Evolutionary conservation across 2,888 invertebrate species (phyloP).

Genomic region (Notodromas monacha): DNA sequence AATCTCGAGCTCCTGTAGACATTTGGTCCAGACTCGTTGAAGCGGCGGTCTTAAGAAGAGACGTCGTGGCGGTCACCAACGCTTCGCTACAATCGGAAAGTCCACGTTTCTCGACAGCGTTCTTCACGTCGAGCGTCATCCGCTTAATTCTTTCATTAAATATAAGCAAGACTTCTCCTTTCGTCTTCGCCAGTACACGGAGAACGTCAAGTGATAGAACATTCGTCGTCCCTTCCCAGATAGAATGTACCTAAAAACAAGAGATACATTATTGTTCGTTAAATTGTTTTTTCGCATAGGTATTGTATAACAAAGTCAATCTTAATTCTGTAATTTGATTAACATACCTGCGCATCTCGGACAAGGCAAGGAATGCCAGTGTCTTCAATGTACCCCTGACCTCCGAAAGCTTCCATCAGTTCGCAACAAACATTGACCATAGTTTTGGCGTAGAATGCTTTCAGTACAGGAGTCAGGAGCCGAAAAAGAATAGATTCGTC

Average conservation of each 20-base stretch:
- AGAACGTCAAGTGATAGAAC: slow-evolving; percentile 22
- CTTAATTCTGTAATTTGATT: no score
- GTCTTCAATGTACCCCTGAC: slow-evolving; percentile 25
- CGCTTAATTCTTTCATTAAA: no score
- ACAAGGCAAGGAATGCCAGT: slow-evolving; percentile 21
- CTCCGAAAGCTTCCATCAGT: slow-evolving; percentile 22
- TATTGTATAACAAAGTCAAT: slow-evolving; percentile 1
- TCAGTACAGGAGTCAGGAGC: slow-evolving; percentile 20
- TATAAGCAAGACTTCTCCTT: slow-evolving; percentile 16
- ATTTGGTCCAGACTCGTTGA: no score
- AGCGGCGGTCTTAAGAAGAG: no score
- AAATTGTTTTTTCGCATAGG: slow-evolving; percentile 5
- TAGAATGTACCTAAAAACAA: slow-evolving; percentile 18
- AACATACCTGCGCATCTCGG: slow-evolving; percentile 21
- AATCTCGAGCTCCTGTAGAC: slow-evolving; percentile 18
- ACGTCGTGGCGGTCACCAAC: no score
- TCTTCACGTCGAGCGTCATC: no score
- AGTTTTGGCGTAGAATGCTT: slow-evolving; percentile 23
- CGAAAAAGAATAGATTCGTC: no score
- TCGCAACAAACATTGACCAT: slow-evolving; percentile 20
- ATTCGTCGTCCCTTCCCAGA: slow-evolving; percentile 26
- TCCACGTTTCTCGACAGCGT: no score
- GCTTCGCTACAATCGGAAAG: no score
- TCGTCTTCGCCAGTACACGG: slow-evolving; percentile 18
- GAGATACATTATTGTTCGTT: slow-evolving; percentile 2